Base-by-base conservation (phyloP, 2,113 vertebrate species). In the Dipodomys merriami region DNA sequence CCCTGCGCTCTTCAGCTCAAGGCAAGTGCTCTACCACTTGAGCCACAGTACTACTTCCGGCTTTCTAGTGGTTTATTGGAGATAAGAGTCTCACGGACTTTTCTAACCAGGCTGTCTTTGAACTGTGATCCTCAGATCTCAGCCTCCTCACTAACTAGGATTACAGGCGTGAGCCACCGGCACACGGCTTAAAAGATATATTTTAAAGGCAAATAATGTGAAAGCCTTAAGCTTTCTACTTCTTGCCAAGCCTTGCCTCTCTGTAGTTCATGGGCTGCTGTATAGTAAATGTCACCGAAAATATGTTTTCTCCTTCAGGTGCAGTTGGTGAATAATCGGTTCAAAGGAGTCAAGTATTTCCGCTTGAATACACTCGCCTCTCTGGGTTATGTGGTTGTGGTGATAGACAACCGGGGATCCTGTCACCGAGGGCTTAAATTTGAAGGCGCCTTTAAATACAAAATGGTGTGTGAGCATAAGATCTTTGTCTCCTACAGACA, bases 371-470 rank as follows among this genome's bases (percentile, higher is more conserved):
- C 98, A 3, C 91, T 98, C 65, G 98, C 98, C 20, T 98, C 98
- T 67, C 93, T 98, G 27, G 98, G 98, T 25, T 98, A 98, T 0
- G 98, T 98, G 1, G 98, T 98, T 0, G 98, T 98, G 60, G 98
- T 98, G 62, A 98, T 98, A 87, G 98, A 98, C 97, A 98, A 98
- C 74, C 95, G 98, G 74, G 98, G 98, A 0, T 98, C 98, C 92
- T 98, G 98, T 90, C 98, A 98, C 94, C 98, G 98, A 81, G 98
- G 98, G 20, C 97, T 98, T 83, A 98, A 98, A 95, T 98, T 98
- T 96, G 98, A 98, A 98, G 98, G 98, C 92, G 98, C 98, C 91
- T 98, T 98, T 97, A 98, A 98, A 88, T 98, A 98, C 95, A 98
- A 98, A 97, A 98, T 98, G 98, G 98, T 98, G 93, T 97, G 98